Evolutionary conservation across 2,888 invertebrate species (phyloP), one percentile per base, ranked within the genome.

Genomic region (Phyllotreta striolata): DNA sequence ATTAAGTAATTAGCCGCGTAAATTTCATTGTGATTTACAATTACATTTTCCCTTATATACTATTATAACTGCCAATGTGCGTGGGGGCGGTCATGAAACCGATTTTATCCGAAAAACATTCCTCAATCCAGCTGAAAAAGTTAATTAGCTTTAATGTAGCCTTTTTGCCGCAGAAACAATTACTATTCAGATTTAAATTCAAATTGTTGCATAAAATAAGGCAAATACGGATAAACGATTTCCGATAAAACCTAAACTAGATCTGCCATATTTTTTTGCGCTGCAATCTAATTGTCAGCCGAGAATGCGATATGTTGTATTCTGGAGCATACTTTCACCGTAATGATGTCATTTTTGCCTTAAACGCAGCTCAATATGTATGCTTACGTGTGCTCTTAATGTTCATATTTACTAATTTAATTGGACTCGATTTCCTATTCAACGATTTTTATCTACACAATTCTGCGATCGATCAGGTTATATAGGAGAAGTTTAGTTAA

Each of bases 1-100:
- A 63, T 63, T 58, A 63, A 58, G 46, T 58, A 63, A 63, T 63
- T 52, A 63, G 46, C 52, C 14, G 34, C 39, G 34, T 49, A 38
- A 56, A 49, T 55, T 49, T 55, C 10, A 10, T 38, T 46, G 46
- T 39, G 57, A 46, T 57, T 57, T 57, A 58, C 35, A 49, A 57
- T 46, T 44, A 47, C 10, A 58, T 58, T 55, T 55, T 55, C 39
- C 35, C 24, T 24, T 24, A 24, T 24, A 44, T 13, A 44, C 34
- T 14, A 47, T 7, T 7, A 47, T 14, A 34, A 47, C 9, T 47
- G 34, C 24, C 8, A 12, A 13, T 14, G 13, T 14, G 13, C 47
- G 47, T 47, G 47, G 47, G 38, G 38, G 35, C 37, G 6, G 38
- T 12, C 38, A 35, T 37, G 37, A 52, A 52, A 35, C 13, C 43